Evolutionary conservation across 2,797 vertebrate species (phyloP), one percentile per base, ranked within the genome.

Genomic region (Salmo trutta): DNA sequence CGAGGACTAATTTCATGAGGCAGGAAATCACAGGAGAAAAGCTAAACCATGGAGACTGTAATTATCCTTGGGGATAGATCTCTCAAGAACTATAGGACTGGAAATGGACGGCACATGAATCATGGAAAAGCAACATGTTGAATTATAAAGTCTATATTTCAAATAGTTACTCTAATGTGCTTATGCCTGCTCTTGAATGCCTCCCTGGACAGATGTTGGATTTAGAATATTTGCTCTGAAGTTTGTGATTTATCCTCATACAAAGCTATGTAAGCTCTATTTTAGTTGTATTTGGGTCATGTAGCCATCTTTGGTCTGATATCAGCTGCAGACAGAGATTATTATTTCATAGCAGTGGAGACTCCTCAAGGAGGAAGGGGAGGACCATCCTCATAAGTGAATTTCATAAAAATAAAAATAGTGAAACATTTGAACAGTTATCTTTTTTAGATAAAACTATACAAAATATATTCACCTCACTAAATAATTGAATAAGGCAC

Each of bases 11-110:
- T 93, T 93, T 91, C 88, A 90, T 73, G 79, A 87, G 88, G 89
- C 91, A 93, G 93, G 90, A 93, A 93, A 93, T 93, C 88, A 84
- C 89, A 82, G 88, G 89, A 91, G 90, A 91, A 91, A 89, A 86
- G 89, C 88, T 91, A 83, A 92, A 89, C 80, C 87, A 87, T 81
- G 82, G 87, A 91, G 87, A 85, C 89, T 90, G 88, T 91, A 91
- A 93, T 93, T 93, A 90, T 90, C 90, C 90, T 87, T 77, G 51
- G 90, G 90, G 92, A 90, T 85, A 91, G 85, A 94, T 93, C 86
- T 75, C 80, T 91, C 89, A 87, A 80, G 81, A 87, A 88, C 81
- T 84, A 75, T 85, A 80, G 83, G 62, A 67, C 86, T 90, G 90
- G 88, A 92, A 91, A 90, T 79, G 79, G 86, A 85, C 70, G 83